phyloP scores from a whole-genome alignment of 1,140 invertebrate species.

The Cydia splendana region DNA sequence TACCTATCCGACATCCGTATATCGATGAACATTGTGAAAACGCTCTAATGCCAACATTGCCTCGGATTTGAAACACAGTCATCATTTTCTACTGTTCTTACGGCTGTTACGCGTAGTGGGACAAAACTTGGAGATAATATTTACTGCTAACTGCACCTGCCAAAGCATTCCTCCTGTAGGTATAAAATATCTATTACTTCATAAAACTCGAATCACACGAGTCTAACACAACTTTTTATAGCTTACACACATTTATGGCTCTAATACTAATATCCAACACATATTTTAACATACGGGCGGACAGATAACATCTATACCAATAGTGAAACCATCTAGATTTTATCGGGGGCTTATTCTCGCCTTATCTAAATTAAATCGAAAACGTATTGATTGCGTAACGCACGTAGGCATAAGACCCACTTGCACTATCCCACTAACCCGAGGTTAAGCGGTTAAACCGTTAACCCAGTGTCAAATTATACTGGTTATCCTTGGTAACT shows the following conservation, averaged over 20 bases:
- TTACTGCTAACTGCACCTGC: background rate
- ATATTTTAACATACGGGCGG: constrained; percentile 18
- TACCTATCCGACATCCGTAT: too few species aligned
- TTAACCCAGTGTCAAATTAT: too few species aligned
- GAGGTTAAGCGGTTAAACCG: too few species aligned
- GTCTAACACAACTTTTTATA: constrained; percentile 9
- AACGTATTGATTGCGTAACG: background rate
- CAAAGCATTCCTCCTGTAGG: background rate
- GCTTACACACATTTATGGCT: constrained; percentile 14
- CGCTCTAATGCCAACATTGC: too few species aligned
- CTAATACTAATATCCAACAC: constrained; percentile 22
- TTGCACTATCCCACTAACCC: too few species aligned
- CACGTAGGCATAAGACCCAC: background rate
- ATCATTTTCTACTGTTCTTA: too few species aligned
- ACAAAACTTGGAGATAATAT: too few species aligned
- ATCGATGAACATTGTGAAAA: too few species aligned
- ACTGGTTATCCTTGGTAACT: too few species aligned
- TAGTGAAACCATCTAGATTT: constrained; percentile 8
- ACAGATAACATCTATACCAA: constrained; percentile 18
- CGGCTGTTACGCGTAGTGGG: too few species aligned
- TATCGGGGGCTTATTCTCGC: background rate
- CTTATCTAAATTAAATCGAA: background rate
- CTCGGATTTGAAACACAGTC: too few species aligned
- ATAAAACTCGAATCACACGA: constrained; percentile 13
- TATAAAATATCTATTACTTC: background rate